Base-by-base conservation (phyloP, 2,113 vertebrate species). In the Tragelaphus strepsiceros region DNA sequence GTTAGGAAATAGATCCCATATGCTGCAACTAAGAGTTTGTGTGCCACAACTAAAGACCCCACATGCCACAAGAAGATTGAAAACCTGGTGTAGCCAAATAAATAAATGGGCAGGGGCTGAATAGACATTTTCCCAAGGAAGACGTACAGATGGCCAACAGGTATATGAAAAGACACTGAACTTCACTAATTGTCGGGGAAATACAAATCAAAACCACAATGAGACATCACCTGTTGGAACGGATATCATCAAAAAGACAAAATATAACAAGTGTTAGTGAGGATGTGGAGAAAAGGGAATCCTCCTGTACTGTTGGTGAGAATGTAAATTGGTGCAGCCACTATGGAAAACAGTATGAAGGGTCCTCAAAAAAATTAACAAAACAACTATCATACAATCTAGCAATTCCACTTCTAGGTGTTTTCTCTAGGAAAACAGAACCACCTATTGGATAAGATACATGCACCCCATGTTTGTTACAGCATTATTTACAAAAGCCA, bases 11-110 rank as follows among this genome's bases (percentile, higher is more conserved):
- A 80, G 71, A 43, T 51, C 26, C 77, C 77, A 51, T 9, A 17
- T 11, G 43, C 15, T 17, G 26, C 4, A 80, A 17, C 77, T 80
- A 11, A 49, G 26, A 49, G 46, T 30, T 49, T 0, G 0, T 4
- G 30, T 3, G 77, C 28, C 8, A 1, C 43, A 80, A 28, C 26
- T 30, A 49, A 43, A 43, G 35, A 77, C 35, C 43, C 74, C 43
- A 49, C 9, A 49, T 30, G 43, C 43, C 0, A 1, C 74, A 46
- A 28, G 74, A 77, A 46, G 24, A 78, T 26, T 0, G 0, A 77
- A 77, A 77, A 43, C 74, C 74, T 49, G 26, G 74, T 26, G 43
- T 13, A 78, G 43, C 24, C 43, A 78, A 49, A 49, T 46, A 78
- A 16, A 49, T 46, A 81, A n/a, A 22, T 83, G 32, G 32, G 32